phyloP scores from a whole-genome alignment of 1,140 invertebrate species.

The Goniozus legneri region DNA sequence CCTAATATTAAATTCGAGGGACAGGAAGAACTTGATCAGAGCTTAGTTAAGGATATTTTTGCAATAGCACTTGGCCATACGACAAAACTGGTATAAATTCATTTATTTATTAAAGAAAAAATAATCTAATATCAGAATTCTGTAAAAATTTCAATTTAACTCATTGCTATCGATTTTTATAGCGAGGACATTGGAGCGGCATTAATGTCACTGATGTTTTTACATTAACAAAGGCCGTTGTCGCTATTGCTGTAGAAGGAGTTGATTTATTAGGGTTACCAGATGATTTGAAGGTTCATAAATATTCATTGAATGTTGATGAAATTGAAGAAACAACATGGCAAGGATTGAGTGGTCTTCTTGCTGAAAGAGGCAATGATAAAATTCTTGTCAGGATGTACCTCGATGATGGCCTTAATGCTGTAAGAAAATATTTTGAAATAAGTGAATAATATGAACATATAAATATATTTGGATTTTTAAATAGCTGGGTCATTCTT shows the following conservation, averaged over 20 bases:
- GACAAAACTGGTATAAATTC: conserved; percentile 55
- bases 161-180: conserved; percentile 26
- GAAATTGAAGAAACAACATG: conserved; percentile 64
- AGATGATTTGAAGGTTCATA: conserved; percentile 47
- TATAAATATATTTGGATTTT: conserved; percentile 5
- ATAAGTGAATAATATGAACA: conserved; percentile 6
- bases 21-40: conserved; percentile 59
- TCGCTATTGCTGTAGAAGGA: conserved; percentile 71
- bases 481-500: conserved; percentile 44
- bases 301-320: conserved; percentile 62
- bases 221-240: conserved; percentile 70
- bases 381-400: conserved; percentile 63
- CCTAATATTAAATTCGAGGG: conserved; percentile 65
- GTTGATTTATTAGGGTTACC: conserved; percentile 49
- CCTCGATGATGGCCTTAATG: conserved; percentile 62
- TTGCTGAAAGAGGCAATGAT: conserved; percentile 58
- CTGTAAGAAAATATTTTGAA: conserved; percentile 47
- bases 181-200: conserved; percentile 69
- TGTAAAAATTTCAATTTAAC: not conserved
- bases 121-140: not conserved
- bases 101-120: not conserved
- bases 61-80: conserved; percentile 68
- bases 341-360: conserved; percentile 56
- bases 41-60: conserved; percentile 68
- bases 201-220: conserved; percentile 71